These are phyloP conservation scores for Galago senegalensis DNA, from an alignment of 2,797 vertebrate genomes.

Conservation along the genomic window DNA sequence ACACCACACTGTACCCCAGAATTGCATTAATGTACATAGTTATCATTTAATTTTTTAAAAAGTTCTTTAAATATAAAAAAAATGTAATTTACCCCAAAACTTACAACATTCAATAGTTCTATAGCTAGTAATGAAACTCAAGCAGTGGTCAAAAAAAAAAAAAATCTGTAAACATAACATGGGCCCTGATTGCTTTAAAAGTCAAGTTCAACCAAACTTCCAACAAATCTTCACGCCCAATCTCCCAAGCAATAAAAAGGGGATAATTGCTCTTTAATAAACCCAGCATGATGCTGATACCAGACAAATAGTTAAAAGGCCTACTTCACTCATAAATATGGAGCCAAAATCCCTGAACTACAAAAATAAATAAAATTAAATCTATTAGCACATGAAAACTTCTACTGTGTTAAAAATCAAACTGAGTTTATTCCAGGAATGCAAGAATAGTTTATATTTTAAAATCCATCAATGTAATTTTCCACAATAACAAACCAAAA, in stretches of 20 bases:
- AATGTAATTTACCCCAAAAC: neutral
- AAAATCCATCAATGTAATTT: constrained; percentile 32
- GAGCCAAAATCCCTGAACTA: neutral
- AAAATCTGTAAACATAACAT: neutral
- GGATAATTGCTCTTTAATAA: neutral
- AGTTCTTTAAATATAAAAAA: too few relatives aligned
- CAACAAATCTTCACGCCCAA: neutral
- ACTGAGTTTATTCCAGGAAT: neutral
- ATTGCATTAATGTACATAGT: too few relatives aligned
- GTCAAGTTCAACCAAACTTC: neutral
- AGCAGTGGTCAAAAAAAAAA: neutral
- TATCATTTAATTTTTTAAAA: too few relatives aligned
- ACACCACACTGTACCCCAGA: too few relatives aligned
- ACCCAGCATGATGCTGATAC: neutral
- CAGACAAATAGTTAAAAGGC: neutral
- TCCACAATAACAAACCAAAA: neutral
- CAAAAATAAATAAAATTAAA: neutral
- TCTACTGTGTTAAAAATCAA: neutral
- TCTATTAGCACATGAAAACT: neutral
- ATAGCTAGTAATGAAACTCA: neutral
- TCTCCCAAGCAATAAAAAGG: neutral
- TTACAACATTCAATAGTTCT: neutral
- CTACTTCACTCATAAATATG: neutral
- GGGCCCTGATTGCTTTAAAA: neutral
- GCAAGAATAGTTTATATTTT: neutral